A percentile compares a stretch with the other conserved stretches of the same genome.
Conservation (phyloP, 1,140 invertebrate genomes). For the Zaprionus tsacasi region DNA sequence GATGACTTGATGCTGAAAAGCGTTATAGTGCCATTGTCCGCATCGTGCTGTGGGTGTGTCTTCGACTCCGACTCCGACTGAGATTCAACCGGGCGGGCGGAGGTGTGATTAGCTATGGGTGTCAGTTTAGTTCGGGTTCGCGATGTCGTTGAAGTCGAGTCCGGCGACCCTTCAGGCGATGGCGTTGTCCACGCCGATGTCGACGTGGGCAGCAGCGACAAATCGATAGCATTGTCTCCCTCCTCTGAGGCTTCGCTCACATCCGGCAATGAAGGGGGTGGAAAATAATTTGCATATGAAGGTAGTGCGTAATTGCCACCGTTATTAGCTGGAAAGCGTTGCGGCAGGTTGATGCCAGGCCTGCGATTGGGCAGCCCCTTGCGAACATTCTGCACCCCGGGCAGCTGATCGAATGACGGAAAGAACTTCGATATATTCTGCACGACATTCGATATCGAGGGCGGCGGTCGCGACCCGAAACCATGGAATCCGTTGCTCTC, state of each 20-base stretch:
- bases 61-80: constrained; percentile 21
- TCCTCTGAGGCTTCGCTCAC: background rate
- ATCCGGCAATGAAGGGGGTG: constrained; percentile 16
- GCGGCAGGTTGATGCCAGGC: constrained; percentile 48
- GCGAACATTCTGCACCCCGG: constrained; percentile 69
- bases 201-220: constrained; percentile 9
- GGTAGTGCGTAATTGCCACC: constrained; percentile 49
- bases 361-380: constrained; percentile 62
- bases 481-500: constrained; percentile 43
- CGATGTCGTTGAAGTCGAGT: constrained; percentile 37
- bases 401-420: constrained; percentile 66
- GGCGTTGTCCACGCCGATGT: background rate
- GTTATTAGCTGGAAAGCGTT: constrained; percentile 41
- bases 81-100: constrained; percentile 32
- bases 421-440: constrained; percentile 76
- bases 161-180: constrained; percentile 9
- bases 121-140: constrained; percentile 69
- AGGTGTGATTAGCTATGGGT: constrained; percentile 54
- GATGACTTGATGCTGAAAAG: constrained; percentile 69
- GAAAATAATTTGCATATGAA: constrained; percentile 53
- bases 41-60: background rate
- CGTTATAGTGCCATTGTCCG: constrained; percentile 37
- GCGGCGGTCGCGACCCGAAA: constrained; percentile 54
- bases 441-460: constrained; percentile 73
- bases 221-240: constrained; percentile 3